Evolutionary conservation across 1,140 invertebrate species (phyloP).

Genomic region (Achatina immaculata): DNA sequence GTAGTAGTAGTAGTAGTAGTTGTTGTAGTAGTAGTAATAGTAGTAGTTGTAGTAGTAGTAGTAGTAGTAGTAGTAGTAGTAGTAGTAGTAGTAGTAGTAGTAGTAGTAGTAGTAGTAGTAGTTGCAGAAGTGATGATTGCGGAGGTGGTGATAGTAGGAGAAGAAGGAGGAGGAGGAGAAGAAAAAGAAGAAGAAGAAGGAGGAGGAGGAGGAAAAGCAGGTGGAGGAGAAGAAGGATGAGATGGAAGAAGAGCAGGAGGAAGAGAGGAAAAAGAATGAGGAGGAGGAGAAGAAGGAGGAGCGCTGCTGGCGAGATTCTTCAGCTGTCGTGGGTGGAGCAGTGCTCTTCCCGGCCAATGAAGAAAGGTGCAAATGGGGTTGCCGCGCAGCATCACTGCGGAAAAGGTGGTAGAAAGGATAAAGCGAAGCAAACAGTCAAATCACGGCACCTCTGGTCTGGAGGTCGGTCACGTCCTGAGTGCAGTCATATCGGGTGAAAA

Average conservation of each 20-base stretch:
- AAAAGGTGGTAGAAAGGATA: no score
- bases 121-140: neutral
- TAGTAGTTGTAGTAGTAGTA: neutral
- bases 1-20: neutral
- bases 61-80: neutral
- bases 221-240: neutral
- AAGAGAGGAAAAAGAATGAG: neutral
- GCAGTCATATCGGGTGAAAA: no score
- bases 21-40: neutral
- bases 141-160: slow-evolving; percentile 15
- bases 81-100: neutral
- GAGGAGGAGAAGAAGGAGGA: neutral
- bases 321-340: no score
- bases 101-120: neutral
- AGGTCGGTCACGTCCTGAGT: no score
- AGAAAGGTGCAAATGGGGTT: no score
- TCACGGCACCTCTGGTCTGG: no score
- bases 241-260: neutral
- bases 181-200: slow-evolving; percentile 2
- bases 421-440: no score
- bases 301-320: no score
- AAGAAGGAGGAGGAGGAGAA: slow-evolving; percentile 5
- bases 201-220: neutral
- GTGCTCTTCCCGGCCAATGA: no score
- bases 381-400: no score